A percentile compares a stretch with the other conserved stretches of the same genome.
Evolutionary conservation across 2,797 vertebrate species (phyloP).

Genomic region (Cichlasoma orientale): DNA sequence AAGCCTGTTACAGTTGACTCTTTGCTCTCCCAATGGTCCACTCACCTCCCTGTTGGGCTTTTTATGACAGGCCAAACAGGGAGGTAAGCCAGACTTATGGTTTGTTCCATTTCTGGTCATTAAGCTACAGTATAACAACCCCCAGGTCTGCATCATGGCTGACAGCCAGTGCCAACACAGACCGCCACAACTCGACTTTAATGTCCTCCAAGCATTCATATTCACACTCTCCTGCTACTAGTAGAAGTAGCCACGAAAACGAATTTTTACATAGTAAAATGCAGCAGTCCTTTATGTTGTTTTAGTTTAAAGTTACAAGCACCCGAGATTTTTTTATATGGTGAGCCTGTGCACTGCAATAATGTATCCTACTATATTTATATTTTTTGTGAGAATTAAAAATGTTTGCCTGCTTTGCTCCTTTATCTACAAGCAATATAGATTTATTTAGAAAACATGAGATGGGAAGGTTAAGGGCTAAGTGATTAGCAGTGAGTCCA

Average conservation of each 20-base stretch:
- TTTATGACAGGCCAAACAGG: background rate
- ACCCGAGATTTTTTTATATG: background rate
- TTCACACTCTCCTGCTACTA: background rate
- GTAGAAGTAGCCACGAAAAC: too few species aligned
- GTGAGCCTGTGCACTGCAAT: background rate
- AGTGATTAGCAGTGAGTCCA: too few species aligned
- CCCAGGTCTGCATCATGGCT: background rate
- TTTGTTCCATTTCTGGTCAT: conserved; percentile 9
- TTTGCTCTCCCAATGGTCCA: background rate
- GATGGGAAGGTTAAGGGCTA: too few species aligned
- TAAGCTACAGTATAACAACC: background rate
- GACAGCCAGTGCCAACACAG: background rate
- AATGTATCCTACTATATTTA: background rate
- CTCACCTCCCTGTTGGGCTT: background rate
- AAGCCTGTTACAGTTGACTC: background rate
- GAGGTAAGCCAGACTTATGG: background rate
- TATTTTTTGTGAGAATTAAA: background rate
- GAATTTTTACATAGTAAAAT: background rate
- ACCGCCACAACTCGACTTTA: background rate
- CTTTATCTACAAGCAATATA: background rate
- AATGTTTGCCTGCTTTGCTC: background rate
- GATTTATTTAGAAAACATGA: too few species aligned
- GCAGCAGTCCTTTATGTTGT: background rate
- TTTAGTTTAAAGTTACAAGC: background rate
- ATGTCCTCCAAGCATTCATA: background rate